phyloP scores from a whole-genome alignment of 2,888 invertebrate species.

The Darwinula stevensoni region DNA sequence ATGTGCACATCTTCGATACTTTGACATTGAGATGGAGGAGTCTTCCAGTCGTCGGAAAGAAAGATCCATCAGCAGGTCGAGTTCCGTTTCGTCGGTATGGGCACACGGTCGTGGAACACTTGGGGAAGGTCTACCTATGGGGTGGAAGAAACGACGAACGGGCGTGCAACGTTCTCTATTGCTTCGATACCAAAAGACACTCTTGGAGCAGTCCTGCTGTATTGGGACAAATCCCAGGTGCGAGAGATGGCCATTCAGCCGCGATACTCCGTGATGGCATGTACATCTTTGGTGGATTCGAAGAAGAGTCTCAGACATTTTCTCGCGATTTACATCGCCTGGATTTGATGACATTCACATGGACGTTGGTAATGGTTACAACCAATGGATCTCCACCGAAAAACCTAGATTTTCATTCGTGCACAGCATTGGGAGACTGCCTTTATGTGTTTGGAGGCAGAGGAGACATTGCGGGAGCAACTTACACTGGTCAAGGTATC shows the following conservation, averaged over 20 bases:
- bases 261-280: slow-evolving; percentile 32
- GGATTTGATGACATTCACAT: neutral
- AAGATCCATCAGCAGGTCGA: no score
- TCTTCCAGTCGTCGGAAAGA: neutral
- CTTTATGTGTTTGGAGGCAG: slow-evolving; percentile 80
- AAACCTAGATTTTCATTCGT: slow-evolving; percentile 64
- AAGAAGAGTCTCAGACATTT: neutral
- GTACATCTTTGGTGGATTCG: slow-evolving; percentile 21
- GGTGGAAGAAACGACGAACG: slow-evolving; percentile 65
- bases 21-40: slow-evolving; percentile 18
- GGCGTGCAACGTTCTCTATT: slow-evolving; percentile 46
- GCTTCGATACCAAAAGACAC: slow-evolving; percentile 37
- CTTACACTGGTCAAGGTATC: slow-evolving; percentile 23
- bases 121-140: slow-evolving; percentile 50
- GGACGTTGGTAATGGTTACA: neutral
- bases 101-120: slow-evolving; percentile 57
- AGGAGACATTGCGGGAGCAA: slow-evolving; percentile 34
- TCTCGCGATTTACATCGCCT: neutral
- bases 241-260: slow-evolving; percentile 77
- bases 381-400: slow-evolving; percentile 21
- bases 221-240: slow-evolving; percentile 37
- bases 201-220: slow-evolving; percentile 34
- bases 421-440: slow-evolving; percentile 35
- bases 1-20: slow-evolving; percentile 48
- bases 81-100: slow-evolving; percentile 64